Evolutionary conservation across 2,888 invertebrate genomes (phyloP).

Genomic region (Oscheius sp.): DNA sequence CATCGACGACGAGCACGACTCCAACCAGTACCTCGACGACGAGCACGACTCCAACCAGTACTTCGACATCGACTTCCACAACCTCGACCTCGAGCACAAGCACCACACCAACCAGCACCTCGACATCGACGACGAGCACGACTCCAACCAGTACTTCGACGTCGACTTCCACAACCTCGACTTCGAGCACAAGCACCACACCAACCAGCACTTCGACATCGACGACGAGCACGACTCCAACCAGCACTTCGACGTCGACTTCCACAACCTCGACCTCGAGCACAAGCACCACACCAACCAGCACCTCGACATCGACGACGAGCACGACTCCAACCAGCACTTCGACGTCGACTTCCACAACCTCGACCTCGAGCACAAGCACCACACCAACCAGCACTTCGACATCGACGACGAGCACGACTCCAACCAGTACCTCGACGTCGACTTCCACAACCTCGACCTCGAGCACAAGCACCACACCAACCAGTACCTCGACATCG

Average conservation of each 20-base stretch:
- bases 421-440: neutral
- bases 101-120: neutral
- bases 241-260: neutral
- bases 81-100: neutral
- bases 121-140: neutral
- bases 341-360: neutral
- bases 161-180: neutral
- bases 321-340: neutral
- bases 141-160: neutral
- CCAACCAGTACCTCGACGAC: neutral
- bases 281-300: neutral
- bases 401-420: neutral
- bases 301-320: neutral
- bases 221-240: neutral
- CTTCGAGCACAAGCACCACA: neutral
- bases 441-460: neutral
- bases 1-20: neutral
- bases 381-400: neutral
- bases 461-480: neutral
- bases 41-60: neutral
- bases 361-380: neutral
- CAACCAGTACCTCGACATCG: neutral
- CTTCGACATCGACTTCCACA: neutral
- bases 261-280: neutral
- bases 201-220: neutral